These are phyloP conservation scores for Myrmecobius fasciatus DNA, from an alignment of 2,113 vertebrate species.

Conservation along the genomic window DNA sequence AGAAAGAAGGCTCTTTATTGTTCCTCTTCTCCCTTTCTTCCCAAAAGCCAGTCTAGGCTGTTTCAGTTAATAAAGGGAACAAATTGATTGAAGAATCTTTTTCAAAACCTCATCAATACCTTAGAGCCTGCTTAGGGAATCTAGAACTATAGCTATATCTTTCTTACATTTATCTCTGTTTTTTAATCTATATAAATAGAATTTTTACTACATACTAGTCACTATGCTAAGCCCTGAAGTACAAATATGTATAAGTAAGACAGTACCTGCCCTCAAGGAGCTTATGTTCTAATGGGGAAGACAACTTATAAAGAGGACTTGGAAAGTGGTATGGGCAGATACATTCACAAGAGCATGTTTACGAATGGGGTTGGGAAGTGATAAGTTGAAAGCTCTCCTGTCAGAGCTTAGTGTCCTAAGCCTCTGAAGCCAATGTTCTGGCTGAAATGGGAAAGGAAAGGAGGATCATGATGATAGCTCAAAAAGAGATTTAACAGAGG, in stretches of 20 bases:
- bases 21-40: not conserved
- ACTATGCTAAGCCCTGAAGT: not conserved
- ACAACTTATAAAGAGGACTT: not conserved
- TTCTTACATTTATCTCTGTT: not conserved
- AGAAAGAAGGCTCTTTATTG: not conserved
- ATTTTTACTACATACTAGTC: not conserved
- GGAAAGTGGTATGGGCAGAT: not conserved
- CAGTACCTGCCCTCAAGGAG: not conserved
- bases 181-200: not conserved
- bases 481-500: not conserved
- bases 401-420: not conserved
- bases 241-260: not conserved
- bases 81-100: not conserved
- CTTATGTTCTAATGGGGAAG: not conserved
- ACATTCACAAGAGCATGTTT: not conserved
- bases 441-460: not conserved
- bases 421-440: not conserved
- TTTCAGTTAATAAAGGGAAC: not conserved
- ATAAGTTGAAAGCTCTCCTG: not conserved
- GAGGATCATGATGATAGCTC: not conserved
- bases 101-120: not conserved
- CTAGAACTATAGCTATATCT: not conserved
- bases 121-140: not conserved
- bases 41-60: not conserved
- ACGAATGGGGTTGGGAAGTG: not conserved